Evolutionary conservation across 1,140 invertebrate species (phyloP), one percentile per base, ranked within the genome.

Genomic region (Drosophila busckii): DNA sequence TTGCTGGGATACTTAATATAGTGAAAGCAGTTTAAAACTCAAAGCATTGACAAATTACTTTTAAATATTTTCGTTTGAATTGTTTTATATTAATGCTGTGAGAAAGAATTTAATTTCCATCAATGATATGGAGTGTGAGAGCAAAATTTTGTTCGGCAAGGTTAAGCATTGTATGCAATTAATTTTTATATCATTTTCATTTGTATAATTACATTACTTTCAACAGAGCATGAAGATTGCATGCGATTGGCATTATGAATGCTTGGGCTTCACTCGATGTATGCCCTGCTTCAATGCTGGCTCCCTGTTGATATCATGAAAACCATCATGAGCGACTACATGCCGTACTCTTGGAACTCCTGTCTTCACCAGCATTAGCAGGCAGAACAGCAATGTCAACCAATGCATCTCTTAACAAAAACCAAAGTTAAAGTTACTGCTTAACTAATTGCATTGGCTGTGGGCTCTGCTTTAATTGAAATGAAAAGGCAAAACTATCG

Each of bases 321-420:
- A 70, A 3, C 61, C 61, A 48, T 66, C 55, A 28, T 66, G 61
- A n/a, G 20, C 48, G 9, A 32, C 23, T 1, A 28, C 45, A 6
- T 59, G 53, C 4, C 48, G 58, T 3, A 23, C 3, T 34, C 12
- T 37, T n/a, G 9, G 20, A 4, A 22, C 13, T 5, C 5, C 9
- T 2, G 6, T 1, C 1, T 25, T 6, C 9, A 31, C 2, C 4
- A 29, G 12, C 0, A 41, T 6, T 0, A 29, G 19, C 4, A 52
- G 10, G 7, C 22, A n/a, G 9, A 50, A 22, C 10, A 22, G 10
- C 3, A 28, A 9, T 9, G 22, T 17, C 13, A 5, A 7, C 13
- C 25, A 42, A 12, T n/a, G 16, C 22, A 10, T 2, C 6, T 20
- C 12, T 34, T 48, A 44, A 17, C 22, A 32, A 62, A 17, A 32